These are phyloP conservation scores for Drosophila borealis DNA, from an alignment of 2,888 invertebrate species.

Conservation along the genomic window DNA sequence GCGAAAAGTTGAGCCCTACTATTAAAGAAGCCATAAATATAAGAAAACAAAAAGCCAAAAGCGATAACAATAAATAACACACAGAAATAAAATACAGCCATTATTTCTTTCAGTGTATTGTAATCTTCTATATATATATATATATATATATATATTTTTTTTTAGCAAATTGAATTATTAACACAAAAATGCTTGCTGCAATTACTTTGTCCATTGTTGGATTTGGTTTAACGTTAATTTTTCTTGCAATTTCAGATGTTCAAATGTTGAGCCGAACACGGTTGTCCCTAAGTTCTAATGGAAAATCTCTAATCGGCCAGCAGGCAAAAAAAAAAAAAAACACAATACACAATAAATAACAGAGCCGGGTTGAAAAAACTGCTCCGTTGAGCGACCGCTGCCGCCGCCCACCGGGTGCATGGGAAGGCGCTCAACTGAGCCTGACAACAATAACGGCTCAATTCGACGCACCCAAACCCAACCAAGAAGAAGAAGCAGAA, in stretches of 20 bases:
- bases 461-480: slow-evolving; percentile 42
- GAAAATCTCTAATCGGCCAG: slow-evolving; percentile 41
- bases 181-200: slow-evolving; percentile 26
- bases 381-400: slow-evolving; percentile 28
- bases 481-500: background rate
- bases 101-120: slow-evolving; percentile 21
- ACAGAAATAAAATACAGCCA: slow-evolving; percentile 9
- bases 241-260: slow-evolving; percentile 49
- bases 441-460: slow-evolving; percentile 61
- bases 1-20: too few relatives aligned
- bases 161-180: slow-evolving; percentile 27
- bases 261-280: slow-evolving; percentile 38
- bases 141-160: background rate
- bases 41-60: background rate
- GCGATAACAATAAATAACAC: slow-evolving; percentile 15
- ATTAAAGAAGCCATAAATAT: slow-evolving; percentile 2
- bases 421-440: slow-evolving; percentile 40
- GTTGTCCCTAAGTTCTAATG: slow-evolving; percentile 54
- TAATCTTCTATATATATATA: background rate
- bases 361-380: slow-evolving; percentile 27
- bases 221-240: slow-evolving; percentile 35
- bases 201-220: slow-evolving; percentile 37
- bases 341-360: slow-evolving; percentile 55
- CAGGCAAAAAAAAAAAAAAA: slow-evolving; percentile 25
- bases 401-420: slow-evolving; percentile 28